Evolutionary conservation across 1,140 invertebrate genomes (phyloP), one percentile per base, ranked within the genome.

Genomic region (Macrosteles quadrilineatus): DNA sequence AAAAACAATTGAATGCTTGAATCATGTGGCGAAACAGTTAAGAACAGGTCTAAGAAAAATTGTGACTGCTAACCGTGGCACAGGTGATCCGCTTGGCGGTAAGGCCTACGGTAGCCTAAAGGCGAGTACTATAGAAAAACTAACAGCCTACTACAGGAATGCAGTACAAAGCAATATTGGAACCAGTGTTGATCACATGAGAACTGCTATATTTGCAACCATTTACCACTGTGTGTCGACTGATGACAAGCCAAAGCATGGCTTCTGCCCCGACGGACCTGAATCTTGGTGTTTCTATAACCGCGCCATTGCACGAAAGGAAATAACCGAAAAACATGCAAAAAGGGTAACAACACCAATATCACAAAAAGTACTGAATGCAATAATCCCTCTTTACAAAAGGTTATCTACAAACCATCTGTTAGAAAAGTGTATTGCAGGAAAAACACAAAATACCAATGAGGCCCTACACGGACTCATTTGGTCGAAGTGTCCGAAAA

Each of bases 21-120:
- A 62, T 25, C 76, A 77, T 63, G 73, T 76, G 14, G 62, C 64
- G 32, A 78, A 76, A 62, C 47, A 65, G 23, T 65, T 76, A 69
- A 69, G 75, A 68, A 76, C 73, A 70, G 64, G 72, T 11, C 67
- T 73, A 19, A 36, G 50, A 55, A 73, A 71, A 57, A 23, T 72
- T 21, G 71, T 73, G 4, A 53, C 32, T 36, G 62, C 69, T 1
- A 50, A 55, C 9, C 4, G 21, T n/a, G 62, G 17, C 1, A 57
- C 40, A 32, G 50, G 59, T 9, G 64, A 70, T 43, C 71, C 66
- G 2, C 57, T 72, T 30, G 73, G 73, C 45, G 68, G 70, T 30
- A 71, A 40, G 71, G 53, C 27, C 57, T 36, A 67, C 30, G 69
- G 45, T n/a, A 70, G 47, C 36, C 31, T 72, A 55, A 66, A 45